phyloP scores from a whole-genome alignment of 2,797 vertebrate genomes.

The Aeoliscus strigatus region DNA sequence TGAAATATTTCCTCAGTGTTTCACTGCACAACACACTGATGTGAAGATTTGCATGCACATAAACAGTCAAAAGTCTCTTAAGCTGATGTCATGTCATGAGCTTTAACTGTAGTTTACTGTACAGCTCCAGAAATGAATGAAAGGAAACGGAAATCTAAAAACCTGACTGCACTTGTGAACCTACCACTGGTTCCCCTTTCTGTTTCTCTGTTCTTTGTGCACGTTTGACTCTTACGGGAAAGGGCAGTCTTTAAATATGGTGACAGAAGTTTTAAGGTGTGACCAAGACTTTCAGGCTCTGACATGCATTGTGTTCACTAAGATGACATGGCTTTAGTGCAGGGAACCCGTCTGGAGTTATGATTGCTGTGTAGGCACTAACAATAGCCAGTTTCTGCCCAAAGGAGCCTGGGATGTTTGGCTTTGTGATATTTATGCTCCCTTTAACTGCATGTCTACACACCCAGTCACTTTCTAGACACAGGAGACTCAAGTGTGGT shows the following conservation, averaged over 20 bases:
- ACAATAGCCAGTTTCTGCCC: conserved; percentile 3
- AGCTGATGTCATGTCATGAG: conserved; percentile 10
- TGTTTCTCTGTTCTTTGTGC: too few species aligned
- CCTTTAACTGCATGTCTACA: conserved; percentile 8
- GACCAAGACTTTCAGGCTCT: conserved; percentile 24
- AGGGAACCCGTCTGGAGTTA: conserved; percentile 2
- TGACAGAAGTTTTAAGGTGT: conserved; percentile 38
- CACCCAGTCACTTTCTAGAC: conserved; percentile 12
- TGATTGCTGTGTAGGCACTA: conserved; percentile 1
- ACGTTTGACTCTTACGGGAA: conserved; percentile 5
- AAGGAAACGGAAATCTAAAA: too few species aligned
- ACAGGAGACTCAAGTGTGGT: conserved; percentile 28
- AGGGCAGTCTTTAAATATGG: conserved; percentile 17
- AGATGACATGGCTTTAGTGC: conserved; percentile 7
- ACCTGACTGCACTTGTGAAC: too few species aligned
- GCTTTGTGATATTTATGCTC: conserved; percentile 13
- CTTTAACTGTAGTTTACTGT: not conserved
- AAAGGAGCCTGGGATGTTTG: conserved; percentile 6
- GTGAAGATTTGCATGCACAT: not conserved
- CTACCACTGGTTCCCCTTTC: too few species aligned
- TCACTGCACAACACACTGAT: conserved; percentile 22
- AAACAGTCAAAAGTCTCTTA: conserved; percentile 2
- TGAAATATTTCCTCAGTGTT: conserved; percentile 19
- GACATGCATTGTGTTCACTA: conserved; percentile 16
- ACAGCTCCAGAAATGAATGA: too few species aligned